Evolutionary conservation across 2,113 vertebrate genomes (phyloP).

Genomic region (Salminus brasiliensis): DNA sequence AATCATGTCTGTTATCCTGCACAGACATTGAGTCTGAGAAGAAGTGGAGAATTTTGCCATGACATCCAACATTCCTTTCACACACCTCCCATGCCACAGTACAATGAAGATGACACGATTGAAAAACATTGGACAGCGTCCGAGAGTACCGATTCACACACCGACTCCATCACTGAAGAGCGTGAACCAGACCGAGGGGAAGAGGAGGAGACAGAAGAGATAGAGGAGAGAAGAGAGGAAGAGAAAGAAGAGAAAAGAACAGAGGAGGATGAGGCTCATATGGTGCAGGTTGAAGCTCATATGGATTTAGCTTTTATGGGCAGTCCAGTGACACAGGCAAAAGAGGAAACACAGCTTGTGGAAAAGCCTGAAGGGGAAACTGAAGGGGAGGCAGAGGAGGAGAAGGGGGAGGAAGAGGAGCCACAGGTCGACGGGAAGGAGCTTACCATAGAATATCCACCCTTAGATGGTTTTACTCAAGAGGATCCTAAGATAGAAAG

Average conservation of each 20-base stretch:
- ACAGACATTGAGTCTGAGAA: constrained; percentile 25
- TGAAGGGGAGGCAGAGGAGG: too few species aligned
- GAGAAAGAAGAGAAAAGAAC: constrained; percentile 6
- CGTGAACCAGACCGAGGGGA: neutral
- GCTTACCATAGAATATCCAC: neutral
- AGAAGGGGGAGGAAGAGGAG: constrained; percentile 20
- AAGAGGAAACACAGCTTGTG: neutral
- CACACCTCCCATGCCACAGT: neutral
- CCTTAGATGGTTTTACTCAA: neutral
- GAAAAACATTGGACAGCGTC: neutral
- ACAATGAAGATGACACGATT: neutral
- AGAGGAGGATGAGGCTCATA: constrained; percentile 9
- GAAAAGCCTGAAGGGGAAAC: neutral
- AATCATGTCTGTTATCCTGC: neutral
- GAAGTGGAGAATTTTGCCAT: neutral
- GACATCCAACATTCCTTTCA: neutral
- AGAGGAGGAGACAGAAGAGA: neutral
- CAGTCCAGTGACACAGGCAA: neutral
- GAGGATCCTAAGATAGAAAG: constrained; percentile 46
- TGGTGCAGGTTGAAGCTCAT: neutral
- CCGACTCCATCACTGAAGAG: constrained; percentile 11
- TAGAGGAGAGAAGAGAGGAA: neutral
- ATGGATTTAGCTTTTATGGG: constrained; percentile 15
- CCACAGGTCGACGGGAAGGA: neutral
- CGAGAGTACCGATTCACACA: neutral